A percentile compares a stretch with the other conserved stretches of the same genome.
phyloP scores from a whole-genome alignment of 2,113 vertebrate species.

The Gavia stellata region DNA sequence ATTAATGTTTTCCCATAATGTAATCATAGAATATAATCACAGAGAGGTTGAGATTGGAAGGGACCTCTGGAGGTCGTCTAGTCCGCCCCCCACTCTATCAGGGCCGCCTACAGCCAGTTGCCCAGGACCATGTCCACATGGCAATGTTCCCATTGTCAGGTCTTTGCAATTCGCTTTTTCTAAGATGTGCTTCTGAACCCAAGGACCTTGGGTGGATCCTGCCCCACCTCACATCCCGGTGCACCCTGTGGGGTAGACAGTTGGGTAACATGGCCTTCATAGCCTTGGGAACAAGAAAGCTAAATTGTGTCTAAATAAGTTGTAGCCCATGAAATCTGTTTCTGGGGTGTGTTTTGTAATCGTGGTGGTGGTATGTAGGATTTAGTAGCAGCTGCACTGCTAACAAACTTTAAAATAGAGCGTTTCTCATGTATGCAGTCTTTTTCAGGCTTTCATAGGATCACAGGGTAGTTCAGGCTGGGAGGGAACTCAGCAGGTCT shows the following conservation, averaged over 20 bases:
- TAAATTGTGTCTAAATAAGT: background rate
- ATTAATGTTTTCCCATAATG: background rate
- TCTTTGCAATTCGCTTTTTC: background rate
- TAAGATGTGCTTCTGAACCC: background rate
- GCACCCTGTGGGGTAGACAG: background rate
- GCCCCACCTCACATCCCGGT: background rate
- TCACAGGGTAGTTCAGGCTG: background rate
- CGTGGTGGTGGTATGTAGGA: background rate
- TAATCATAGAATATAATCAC: background rate
- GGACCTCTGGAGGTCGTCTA: background rate
- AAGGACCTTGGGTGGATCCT: background rate
- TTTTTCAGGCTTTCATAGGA: background rate
- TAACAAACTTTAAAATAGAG: background rate
- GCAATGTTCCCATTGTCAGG: background rate
- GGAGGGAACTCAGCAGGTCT: background rate
- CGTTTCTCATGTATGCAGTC: rapidly evolving
- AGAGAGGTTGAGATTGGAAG: background rate
- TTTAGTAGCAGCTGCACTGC: background rate
- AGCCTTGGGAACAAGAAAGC: background rate
- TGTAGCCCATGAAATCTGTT: background rate
- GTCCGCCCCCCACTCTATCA: background rate
- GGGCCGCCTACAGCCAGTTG: background rate
- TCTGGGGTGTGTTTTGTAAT: background rate
- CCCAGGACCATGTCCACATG: background rate
- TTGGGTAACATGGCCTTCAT: background rate